Conservation (phyloP, 2,888 invertebrate genomes). For the Crematogaster levior region DNA sequence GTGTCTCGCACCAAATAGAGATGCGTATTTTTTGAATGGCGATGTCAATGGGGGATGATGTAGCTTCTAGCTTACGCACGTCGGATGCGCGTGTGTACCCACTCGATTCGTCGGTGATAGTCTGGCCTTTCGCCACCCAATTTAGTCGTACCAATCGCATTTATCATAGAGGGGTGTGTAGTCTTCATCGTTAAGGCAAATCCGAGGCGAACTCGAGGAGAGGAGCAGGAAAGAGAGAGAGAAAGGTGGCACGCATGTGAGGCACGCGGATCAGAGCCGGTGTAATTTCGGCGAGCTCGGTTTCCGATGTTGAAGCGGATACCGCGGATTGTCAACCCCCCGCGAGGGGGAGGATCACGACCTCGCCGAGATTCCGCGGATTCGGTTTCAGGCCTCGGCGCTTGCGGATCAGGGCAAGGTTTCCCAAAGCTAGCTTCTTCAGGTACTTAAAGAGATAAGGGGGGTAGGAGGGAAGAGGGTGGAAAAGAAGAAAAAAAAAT, state of each 20-base stretch:
- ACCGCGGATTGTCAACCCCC: neutral
- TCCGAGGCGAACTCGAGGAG: constrained; percentile 54
- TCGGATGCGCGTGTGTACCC: constrained; percentile 42
- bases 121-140: constrained; percentile 76
- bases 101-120: constrained; percentile 77
- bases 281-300: constrained; percentile 19
- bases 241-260: neutral
- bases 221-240: constrained; percentile 25
- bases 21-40: constrained; percentile 82
- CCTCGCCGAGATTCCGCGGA: neutral
- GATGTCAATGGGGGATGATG: constrained; percentile 52
- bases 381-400: neutral
- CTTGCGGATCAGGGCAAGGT: constrained; percentile 62
- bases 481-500: neutral
- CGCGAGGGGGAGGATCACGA: neutral
- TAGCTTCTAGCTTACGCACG: constrained; percentile 63
- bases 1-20: constrained; percentile 76
- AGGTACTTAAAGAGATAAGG: constrained; percentile 80
- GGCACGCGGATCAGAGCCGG: neutral
- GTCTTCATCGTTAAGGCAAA: constrained; percentile 64
- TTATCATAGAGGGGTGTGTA: constrained; percentile 78
- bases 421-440: constrained; percentile 82
- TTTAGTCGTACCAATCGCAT: constrained; percentile 85
- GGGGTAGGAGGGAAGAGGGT: neutral
- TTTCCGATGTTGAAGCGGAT: neutral